Conservation (phyloP, 2,888 invertebrate genomes). For the Agrotis segetum region DNA sequence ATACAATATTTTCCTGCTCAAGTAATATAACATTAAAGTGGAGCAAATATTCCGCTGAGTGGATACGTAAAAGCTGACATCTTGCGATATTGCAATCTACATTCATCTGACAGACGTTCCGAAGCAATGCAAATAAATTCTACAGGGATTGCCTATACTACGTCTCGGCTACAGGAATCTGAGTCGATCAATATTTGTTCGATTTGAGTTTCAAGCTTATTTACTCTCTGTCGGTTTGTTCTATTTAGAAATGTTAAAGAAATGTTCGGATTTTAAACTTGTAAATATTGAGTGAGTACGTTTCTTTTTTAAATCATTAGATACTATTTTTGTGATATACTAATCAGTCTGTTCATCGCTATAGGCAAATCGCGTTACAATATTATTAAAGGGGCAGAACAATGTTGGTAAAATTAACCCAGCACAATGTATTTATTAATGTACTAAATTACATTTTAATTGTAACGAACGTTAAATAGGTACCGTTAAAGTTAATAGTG, state of each 20-base stretch:
- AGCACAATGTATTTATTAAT: neutral
- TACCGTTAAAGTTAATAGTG: neutral
- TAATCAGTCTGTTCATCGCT: neutral
- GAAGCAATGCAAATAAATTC: conserved; percentile 46
- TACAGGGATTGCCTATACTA: conserved; percentile 31
- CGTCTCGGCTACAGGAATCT: conserved; percentile 39
- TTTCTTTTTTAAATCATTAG: no score
- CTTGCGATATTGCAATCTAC: conserved; percentile 55
- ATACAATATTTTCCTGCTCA: neutral
- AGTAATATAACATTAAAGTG: conserved; percentile 19
- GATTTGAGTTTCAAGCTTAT: conserved; percentile 45
- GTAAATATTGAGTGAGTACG: neutral
- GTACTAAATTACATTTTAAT: neutral
- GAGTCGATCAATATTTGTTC: conserved; percentile 54
- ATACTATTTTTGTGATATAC: neutral
- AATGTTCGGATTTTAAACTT: conserved; percentile 14
- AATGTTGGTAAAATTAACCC: no score
- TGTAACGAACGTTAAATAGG: neutral
- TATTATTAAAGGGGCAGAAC: no score
- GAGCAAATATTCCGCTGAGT: conserved; percentile 39
- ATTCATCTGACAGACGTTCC: conserved; percentile 48
- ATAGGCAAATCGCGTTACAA: no score
- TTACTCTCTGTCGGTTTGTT: conserved; percentile 18
- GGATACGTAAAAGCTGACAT: conserved; percentile 38
- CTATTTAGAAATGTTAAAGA: conserved; percentile 16